Percentiles rank a stretch among this genome's conserved stretches.
Evolutionary conservation across 2,888 invertebrate species (phyloP).

Genomic region (Spisula subtruncata): DNA sequence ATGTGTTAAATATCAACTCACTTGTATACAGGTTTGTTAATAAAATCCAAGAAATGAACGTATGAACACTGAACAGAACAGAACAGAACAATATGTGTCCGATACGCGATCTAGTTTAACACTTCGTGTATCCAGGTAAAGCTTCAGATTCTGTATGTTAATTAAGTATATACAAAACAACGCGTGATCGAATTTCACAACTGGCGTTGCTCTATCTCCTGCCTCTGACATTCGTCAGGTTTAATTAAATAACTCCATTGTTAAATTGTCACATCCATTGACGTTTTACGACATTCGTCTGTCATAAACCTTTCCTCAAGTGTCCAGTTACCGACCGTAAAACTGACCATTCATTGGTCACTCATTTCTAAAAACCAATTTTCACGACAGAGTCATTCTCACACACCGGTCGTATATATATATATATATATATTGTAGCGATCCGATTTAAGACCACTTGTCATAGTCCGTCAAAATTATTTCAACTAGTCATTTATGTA

Average conservation of each 20-base stretch:
- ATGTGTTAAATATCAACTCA: too few relatives aligned
- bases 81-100: too few relatives aligned
- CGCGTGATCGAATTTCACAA: background rate
- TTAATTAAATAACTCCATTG: constrained; percentile 28
- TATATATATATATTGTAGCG: too few relatives aligned
- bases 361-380: background rate
- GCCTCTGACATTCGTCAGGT: background rate
- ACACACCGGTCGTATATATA: too few relatives aligned
- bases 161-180: background rate
- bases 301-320: constrained; percentile 22
- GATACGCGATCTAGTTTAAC: too few relatives aligned
- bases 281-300: constrained; percentile 19
- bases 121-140: too few relatives aligned
- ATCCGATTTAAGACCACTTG: too few relatives aligned
- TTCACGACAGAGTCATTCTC: constrained; percentile 27
- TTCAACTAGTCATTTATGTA: constrained; percentile 43
- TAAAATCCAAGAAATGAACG: too few relatives aligned
- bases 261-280: constrained; percentile 19
- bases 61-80: too few relatives aligned
- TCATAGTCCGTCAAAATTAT: constrained; percentile 13
- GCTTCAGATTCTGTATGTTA: too few relatives aligned
- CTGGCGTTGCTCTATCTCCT: background rate
- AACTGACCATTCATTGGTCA: constrained; percentile 37
- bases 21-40: too few relatives aligned
- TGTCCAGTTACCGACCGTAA: constrained; percentile 43